These are phyloP conservation scores for Mugil cephalus DNA, from an alignment of 2,113 vertebrate genomes.

Conservation along the genomic window DNA sequence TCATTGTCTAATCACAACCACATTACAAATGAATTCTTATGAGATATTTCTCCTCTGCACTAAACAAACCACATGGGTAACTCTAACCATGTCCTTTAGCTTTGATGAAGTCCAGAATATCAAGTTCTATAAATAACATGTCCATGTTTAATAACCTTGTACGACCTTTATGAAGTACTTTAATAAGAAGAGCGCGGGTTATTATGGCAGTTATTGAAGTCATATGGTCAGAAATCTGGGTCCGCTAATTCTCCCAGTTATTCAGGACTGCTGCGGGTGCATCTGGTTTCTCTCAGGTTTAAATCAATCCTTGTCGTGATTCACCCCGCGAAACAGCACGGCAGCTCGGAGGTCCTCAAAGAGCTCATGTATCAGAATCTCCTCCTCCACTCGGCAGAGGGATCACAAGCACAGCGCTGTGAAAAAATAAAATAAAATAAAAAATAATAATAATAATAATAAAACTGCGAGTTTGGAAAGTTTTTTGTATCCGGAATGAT, in stretches of 20 bases:
- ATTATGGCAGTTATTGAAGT: slow-evolving; percentile 68
- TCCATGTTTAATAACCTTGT: slow-evolving; percentile 46
- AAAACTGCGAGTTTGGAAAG: slow-evolving; percentile 21
- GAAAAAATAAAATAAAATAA: too few species aligned
- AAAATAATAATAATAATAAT: too few species aligned
- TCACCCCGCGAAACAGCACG: slow-evolving; percentile 47
- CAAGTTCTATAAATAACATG: slow-evolving; percentile 56
- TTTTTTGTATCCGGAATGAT: slow-evolving; percentile 44
- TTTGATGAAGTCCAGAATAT: slow-evolving; percentile 34
- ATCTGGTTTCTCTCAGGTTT: slow-evolving; percentile 76
- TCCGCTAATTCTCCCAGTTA: slow-evolving; percentile 56
- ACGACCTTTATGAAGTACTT: slow-evolving; percentile 57
- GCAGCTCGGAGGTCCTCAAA: slow-evolving; percentile 35
- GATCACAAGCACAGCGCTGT: slow-evolving; percentile 35
- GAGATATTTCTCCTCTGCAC: neutral
- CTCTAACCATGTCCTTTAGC: slow-evolving; percentile 4
- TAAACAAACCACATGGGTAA: slow-evolving; percentile 14
- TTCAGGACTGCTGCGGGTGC: slow-evolving; percentile 63
- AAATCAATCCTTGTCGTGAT: slow-evolving; percentile 67
- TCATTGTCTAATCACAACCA: neutral
- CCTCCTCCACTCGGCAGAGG: slow-evolving; percentile 27
- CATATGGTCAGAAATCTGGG: slow-evolving; percentile 50
- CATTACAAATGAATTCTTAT: neutral
- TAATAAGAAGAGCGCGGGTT: slow-evolving; percentile 49
- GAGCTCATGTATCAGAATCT: slow-evolving; percentile 41